These are phyloP conservation scores for Eolophus roseicapilla DNA, from an alignment of 2,113 vertebrate species.

Conservation along the genomic window DNA sequence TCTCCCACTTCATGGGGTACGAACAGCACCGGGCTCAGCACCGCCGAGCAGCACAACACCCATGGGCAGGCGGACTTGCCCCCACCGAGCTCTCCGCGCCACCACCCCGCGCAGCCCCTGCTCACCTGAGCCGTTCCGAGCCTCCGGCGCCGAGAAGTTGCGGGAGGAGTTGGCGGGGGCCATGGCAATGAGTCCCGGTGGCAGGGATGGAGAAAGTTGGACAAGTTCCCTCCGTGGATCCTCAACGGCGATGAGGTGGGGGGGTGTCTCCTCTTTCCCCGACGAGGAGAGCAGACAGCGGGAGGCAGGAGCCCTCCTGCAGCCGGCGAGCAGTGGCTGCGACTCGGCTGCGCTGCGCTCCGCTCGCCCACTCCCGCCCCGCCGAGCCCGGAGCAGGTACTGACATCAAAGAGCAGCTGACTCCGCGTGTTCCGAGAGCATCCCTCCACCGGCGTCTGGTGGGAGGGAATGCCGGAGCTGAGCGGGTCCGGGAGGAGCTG, in stretches of 20 bases:
- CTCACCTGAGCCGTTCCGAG: conserved; percentile 61
- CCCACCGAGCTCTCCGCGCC: neutral
- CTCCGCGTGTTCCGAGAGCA: neutral
- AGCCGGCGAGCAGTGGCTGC: neutral
- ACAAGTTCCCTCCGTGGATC: neutral
- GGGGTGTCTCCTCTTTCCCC: fast-evolving
- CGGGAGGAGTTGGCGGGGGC: conserved; percentile 23
- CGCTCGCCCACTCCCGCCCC: neutral
- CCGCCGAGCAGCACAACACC: neutral
- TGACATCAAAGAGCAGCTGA: conserved; percentile 58
- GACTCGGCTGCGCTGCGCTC: neutral
- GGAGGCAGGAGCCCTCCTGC: neutral
- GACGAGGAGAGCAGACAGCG: neutral
- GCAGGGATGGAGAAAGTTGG: neutral
- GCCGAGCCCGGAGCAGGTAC: neutral
- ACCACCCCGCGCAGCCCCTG: neutral
- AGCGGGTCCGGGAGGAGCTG: neutral
- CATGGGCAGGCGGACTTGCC: fast-evolving
- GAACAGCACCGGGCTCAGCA: neutral
- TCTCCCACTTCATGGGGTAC: too few relatives aligned
- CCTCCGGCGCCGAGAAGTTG: conserved; percentile 46
- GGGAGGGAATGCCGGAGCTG: neutral
- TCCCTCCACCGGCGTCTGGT: neutral
- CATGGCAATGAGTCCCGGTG: neutral
- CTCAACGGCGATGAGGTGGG: fast-evolving